These are phyloP conservation scores for Saturnia japonica DNA, from an alignment of 2,888 invertebrate species.

Conservation along the genomic window DNA sequence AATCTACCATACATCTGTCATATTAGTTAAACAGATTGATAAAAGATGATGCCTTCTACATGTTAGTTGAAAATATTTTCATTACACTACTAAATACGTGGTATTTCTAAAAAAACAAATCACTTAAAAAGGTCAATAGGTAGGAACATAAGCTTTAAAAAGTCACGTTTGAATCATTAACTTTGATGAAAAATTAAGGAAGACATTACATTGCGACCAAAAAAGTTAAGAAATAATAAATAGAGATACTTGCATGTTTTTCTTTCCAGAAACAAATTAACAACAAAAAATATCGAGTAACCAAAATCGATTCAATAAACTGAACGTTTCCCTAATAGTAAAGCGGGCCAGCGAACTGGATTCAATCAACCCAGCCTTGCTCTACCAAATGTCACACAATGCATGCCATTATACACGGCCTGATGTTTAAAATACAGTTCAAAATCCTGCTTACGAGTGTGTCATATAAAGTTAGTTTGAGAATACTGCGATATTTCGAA, in stretches of 20 bases:
- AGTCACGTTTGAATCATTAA: too few relatives aligned
- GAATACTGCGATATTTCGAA: conserved; percentile 28
- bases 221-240: too few relatives aligned
- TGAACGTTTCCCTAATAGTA: conserved; percentile 26
- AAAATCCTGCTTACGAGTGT: conserved; percentile 22
- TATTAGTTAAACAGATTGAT: too few relatives aligned
- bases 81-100: too few relatives aligned
- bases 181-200: too few relatives aligned
- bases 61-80: too few relatives aligned
- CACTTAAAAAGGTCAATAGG: too few relatives aligned
- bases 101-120: too few relatives aligned
- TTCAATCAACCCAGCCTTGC: conserved; percentile 28
- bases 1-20: too few relatives aligned
- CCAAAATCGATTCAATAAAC: conserved; percentile 32
- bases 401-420: conserved; percentile 18
- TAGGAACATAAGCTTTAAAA: too few relatives aligned
- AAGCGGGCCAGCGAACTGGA: conserved; percentile 27
- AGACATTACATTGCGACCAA: too few relatives aligned
- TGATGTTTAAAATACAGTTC: conserved; percentile 21
- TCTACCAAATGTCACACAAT: conserved; percentile 12
- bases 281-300: conserved; percentile 9
- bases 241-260: neutral
- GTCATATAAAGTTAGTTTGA: conserved; percentile 24
- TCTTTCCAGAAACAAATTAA: conserved; percentile 2
- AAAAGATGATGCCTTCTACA: too few relatives aligned